phyloP scores from a whole-genome alignment of 2,888 invertebrate species.

The Eulithis prunata region DNA sequence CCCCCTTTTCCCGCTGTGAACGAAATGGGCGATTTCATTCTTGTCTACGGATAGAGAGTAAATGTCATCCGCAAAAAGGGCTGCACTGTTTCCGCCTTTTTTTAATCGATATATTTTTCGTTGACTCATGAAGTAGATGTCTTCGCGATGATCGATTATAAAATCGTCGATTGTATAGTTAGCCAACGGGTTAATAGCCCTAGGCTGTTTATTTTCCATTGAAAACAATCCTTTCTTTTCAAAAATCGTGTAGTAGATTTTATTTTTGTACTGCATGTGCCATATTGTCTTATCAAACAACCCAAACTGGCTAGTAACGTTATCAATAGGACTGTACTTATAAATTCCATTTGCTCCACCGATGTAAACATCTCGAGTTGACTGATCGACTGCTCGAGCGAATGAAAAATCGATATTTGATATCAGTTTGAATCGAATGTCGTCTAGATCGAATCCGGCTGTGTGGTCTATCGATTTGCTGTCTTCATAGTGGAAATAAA shows the following conservation, averaged over 20 bases:
- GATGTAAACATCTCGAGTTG: slow-evolving; percentile 59
- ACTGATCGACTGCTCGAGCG: slow-evolving; percentile 63
- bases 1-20: slow-evolving; percentile 58
- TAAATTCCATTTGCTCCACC: slow-evolving; percentile 63
- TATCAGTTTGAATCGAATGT: slow-evolving; percentile 52
- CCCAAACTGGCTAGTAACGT: slow-evolving; percentile 51
- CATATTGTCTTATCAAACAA: slow-evolving; percentile 62
- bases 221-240: slow-evolving; percentile 56
- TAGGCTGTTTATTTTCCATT: slow-evolving; percentile 53
- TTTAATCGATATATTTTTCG: slow-evolving; percentile 56
- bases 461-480: slow-evolving; percentile 54
- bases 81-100: slow-evolving; percentile 53
- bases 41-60: slow-evolving; percentile 63
- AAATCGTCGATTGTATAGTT: slow-evolving; percentile 67
- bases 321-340: slow-evolving; percentile 54
- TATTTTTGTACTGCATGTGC: slow-evolving; percentile 65
- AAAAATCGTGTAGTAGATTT: slow-evolving; percentile 61
- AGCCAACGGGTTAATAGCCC: slow-evolving; percentile 49
- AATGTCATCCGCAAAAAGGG: slow-evolving; percentile 56
- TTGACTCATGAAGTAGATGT: slow-evolving; percentile 66
- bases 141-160: slow-evolving; percentile 60
- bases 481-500: slow-evolving; percentile 67
- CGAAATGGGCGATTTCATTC: slow-evolving; percentile 59
- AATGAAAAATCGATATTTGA: slow-evolving; percentile 63
- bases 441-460: slow-evolving; percentile 60